A percentile compares a stretch with the other conserved stretches of the same genome.
Evolutionary conservation across 2,888 invertebrate species (phyloP).

Genomic region (Lasioglossum figueresi): DNA sequence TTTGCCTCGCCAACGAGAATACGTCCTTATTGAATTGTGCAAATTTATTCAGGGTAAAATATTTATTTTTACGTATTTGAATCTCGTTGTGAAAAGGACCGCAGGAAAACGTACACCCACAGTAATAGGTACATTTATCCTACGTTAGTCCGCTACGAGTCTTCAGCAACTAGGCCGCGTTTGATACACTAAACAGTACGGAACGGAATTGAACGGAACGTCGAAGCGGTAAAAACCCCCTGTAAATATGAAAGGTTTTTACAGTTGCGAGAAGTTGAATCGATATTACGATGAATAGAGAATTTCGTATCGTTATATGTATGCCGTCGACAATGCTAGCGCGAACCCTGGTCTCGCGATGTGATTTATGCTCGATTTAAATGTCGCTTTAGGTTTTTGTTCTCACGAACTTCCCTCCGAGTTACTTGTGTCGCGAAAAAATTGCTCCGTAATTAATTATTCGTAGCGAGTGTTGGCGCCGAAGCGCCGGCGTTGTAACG

Average conservation of each 20-base stretch:
- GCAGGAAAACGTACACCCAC: too few species aligned
- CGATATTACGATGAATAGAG: not conserved
- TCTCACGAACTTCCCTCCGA: not conserved
- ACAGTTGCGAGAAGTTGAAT: not conserved
- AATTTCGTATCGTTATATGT: not conserved
- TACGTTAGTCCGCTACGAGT: constrained; percentile 24
- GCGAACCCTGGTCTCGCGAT: not conserved
- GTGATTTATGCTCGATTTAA: constrained; percentile 1
- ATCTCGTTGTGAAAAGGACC: too few species aligned
- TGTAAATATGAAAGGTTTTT: not conserved
- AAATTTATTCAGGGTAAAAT: too few species aligned
- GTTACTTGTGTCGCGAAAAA: not conserved
- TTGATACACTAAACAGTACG: not conserved
- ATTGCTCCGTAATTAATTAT: constrained; percentile 12
- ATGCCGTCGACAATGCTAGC: constrained; percentile 2
- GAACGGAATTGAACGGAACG: not conserved
- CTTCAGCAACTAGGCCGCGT: constrained; percentile 21
- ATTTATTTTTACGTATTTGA: too few species aligned
- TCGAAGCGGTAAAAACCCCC: not conserved
- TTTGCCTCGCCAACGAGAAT: too few species aligned
- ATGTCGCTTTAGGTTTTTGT: not conserved
- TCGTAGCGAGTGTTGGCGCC: not conserved
- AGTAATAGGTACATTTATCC: too few species aligned
- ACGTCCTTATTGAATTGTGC: too few species aligned
- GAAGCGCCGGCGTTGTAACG: not conserved